Evolutionary conservation across 2,888 invertebrate genomes (phyloP), one percentile per base, ranked within the genome.

Genomic region (Mythimna pallens): DNA sequence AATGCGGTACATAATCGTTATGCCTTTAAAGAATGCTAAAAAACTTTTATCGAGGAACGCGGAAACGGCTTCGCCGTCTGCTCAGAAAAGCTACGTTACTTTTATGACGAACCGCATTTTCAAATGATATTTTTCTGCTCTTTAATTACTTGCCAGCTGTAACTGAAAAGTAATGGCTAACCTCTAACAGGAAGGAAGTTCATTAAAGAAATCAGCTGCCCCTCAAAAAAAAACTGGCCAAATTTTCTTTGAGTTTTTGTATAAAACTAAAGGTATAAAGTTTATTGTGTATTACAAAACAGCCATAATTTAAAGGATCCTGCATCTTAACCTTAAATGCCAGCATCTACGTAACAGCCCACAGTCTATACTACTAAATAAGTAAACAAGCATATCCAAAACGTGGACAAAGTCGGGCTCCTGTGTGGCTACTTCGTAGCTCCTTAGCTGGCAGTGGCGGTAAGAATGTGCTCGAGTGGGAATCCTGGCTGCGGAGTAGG

Each of bases 401-500:
- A 12, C 43, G 34, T n/a, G 52, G 36, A 58, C 40, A 62, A 65
- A 65, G 34, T 65, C 47, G 57, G 36, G 57, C 63, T 69, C 62
- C 69, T 68, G 57, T 65, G 50, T 69, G 52, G 61, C 36, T 71
- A 76, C 80, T 89, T 90, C 88, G 86, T 89, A 87, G 82, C 86
- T 88, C 86, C 83, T 84, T 86, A 86, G 86, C 74, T 86, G 87
- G 88, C 84, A 85, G 85, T 88, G 87, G 86, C 87, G 86, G 89
- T 87, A 91, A 90, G 92, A 94, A 94, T 94, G 93, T 90, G 92
- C 92, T 92, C 91, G 88, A 91, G 91, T 90, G 90, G 92, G 93
- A 92, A 92, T 93, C 92, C 89, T 91, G 90, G 84, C 84, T 86
- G 85, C 87, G 86, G 86, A 90, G 89, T 88, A 89, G 89, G 86